phyloP scores from a whole-genome alignment of 2,797 vertebrate genomes.

The Sylvia borin region DNA sequence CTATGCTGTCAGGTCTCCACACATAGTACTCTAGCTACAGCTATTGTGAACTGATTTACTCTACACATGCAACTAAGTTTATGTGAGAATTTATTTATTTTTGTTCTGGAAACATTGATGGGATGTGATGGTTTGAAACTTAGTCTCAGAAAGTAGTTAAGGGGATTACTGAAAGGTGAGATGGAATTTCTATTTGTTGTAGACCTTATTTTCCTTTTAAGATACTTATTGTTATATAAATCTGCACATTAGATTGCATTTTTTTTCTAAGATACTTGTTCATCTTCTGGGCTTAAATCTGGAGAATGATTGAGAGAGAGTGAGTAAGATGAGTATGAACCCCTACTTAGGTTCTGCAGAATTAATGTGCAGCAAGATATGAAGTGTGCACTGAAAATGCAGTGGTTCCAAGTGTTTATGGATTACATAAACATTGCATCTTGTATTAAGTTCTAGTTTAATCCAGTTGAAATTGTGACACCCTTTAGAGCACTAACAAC shows the following conservation, averaged over 20 bases:
- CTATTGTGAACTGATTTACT: not conserved
- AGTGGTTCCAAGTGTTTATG: not conserved
- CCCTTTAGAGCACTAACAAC: not conserved
- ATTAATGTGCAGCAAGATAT: not conserved
- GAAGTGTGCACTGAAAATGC: not conserved
- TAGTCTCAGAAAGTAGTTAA: not conserved
- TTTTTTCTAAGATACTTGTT: not conserved
- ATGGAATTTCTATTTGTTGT: not conserved
- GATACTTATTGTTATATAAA: not conserved
- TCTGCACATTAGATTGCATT: not conserved
- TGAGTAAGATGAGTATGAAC: not conserved
- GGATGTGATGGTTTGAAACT: not conserved
- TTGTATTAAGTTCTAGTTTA: not conserved
- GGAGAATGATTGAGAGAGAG: not conserved
- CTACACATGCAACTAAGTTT: not conserved
- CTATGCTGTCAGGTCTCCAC: not conserved
- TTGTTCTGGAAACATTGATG: not conserved
- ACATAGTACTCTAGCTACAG: not conserved
- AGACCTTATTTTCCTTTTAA: not conserved
- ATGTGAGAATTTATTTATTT: not conserved
- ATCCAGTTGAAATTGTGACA: not conserved
- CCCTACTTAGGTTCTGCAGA: not conserved
- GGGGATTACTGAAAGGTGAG: not conserved
- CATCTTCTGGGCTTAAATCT: not conserved
- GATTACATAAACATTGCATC: not conserved